Base-by-base conservation (phyloP, 2,113 vertebrate species). In the Indri indri region DNA sequence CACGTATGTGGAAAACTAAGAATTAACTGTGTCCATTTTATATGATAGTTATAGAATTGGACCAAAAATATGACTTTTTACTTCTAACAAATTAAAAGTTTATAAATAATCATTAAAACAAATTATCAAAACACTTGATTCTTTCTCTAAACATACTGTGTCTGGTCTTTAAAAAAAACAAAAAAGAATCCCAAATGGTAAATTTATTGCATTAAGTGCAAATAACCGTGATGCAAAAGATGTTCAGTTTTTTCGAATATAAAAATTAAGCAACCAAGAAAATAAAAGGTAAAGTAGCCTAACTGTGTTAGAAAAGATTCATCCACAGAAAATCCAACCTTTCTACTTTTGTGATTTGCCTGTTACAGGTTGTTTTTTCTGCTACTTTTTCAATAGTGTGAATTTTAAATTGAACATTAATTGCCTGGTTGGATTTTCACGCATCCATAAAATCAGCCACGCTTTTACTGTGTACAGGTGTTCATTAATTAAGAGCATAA, bases 381-480 rank as follows among this genome's bases (percentile, higher is more conserved):
- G 59, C 95, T 96, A 27, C 20, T 76, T 96, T 94, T 96, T 96
- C 42, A 95, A 32, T 45, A 96, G 11, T 86, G 68, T 80, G 85
- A 96, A 42, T 96, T 97, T 76, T 70, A 97, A 93, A 52, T 91
- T 93, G 45, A 54, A 80, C 79, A 47, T 83, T 97, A 96, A 93
- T 96, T 95, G 82, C 79, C 95, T 25, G 61, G 17, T 81, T 97
- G 59, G 40, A 63, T 96, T 85, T 96, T 70, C 94, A 88, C 22
- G 14, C 88, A 71, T 85, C 91, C 86, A 90, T 95, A 89, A 97
- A 96, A 88, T 79, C 88, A 95, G 16, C 40, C 94, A 84, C 42
- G 91, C 86, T 96, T 96, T 82, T 82, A 57, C 73, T 96, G 86
- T 84, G 74, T 88, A 92, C 91, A 97, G 95, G 96, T 95, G 90